Conservation (phyloP, 1,140 invertebrate species). For the fruit fly (Drosophila melanogaster) region Release_6_plus_ISO1_MT NT_033777.3:26185501-26186000, state of each 20-base stretch:
- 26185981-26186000: slow-evolving; percentile 86
- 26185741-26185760: slow-evolving; percentile 67
- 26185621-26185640: slow-evolving; percentile 30
- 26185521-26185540: slow-evolving; percentile 26
- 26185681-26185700: no score
- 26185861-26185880: slow-evolving; percentile 89
- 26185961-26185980: slow-evolving; percentile 85
- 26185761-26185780: slow-evolving; percentile 71
- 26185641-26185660: slow-evolving; percentile 33
- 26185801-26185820: slow-evolving; percentile 89
- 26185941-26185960: slow-evolving; percentile 85
- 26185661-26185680: slow-evolving; percentile 58
- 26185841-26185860: slow-evolving; percentile 90
- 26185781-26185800: slow-evolving; percentile 89
- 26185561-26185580: slow-evolving; percentile 38
- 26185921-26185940: slow-evolving; percentile 84
- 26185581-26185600: background rate
- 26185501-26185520: background rate
- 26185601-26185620: slow-evolving; percentile 9
- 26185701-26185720: background rate
- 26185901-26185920: slow-evolving; percentile 63
- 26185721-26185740: slow-evolving; percentile 30
- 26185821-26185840: slow-evolving; percentile 91
- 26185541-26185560: slow-evolving; percentile 26
- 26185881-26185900: slow-evolving; percentile 76